These are phyloP conservation scores for Hyphantria cunea DNA, from an alignment of 1,140 invertebrate genomes.

Conservation along the genomic window DNA sequence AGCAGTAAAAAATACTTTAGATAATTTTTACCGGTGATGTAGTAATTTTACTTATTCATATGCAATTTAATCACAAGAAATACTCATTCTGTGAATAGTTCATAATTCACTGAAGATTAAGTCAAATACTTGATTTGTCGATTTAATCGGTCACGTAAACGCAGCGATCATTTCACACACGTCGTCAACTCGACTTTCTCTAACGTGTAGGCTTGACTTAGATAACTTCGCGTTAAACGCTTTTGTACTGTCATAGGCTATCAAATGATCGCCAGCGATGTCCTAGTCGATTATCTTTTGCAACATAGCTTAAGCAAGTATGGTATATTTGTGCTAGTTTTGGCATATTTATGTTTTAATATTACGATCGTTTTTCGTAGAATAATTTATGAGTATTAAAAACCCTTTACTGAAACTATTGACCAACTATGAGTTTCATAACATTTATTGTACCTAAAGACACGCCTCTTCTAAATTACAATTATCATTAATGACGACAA, in stretches of 20 bases:
- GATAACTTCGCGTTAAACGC: conserved; percentile 3
- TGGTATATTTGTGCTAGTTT: background rate
- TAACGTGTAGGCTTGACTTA: background rate
- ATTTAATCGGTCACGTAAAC: background rate
- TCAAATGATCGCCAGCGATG: background rate
- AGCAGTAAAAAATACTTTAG: too few species aligned
- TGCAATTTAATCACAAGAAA: too few species aligned
- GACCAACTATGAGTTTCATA: too few species aligned
- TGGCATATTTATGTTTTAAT: background rate
- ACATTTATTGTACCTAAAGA: conserved; percentile 16
- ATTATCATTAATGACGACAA: conserved; percentile 41
- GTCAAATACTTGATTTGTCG: background rate
- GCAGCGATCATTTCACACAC: background rate
- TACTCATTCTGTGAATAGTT: too few species aligned
- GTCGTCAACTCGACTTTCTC: background rate
- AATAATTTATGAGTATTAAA: too few species aligned
- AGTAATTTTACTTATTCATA: too few species aligned
- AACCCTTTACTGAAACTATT: conserved; percentile 9
- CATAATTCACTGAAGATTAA: too few species aligned
- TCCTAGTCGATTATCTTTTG: background rate
- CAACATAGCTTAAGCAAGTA: background rate
- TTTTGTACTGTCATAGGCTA: background rate
- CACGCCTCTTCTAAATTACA: conserved; percentile 18
- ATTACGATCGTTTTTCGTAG: too few species aligned
- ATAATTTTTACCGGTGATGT: too few species aligned